Conservation (phyloP, 2,797 vertebrate genomes). For the Botia almorhae region DNA sequence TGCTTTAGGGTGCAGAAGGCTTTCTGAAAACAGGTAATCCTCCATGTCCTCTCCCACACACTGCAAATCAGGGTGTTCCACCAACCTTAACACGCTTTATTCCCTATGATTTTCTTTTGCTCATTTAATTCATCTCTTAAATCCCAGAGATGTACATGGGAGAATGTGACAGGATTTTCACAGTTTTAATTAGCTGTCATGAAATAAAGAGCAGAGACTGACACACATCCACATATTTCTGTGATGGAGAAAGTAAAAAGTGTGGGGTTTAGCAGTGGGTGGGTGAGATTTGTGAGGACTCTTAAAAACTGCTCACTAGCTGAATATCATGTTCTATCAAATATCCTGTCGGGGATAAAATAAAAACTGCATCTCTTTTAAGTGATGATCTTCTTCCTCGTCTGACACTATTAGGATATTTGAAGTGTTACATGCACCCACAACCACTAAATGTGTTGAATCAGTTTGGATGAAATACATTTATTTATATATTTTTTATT, state of each 20-base stretch:
- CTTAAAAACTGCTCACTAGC: not conserved
- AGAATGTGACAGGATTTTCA: slow-evolving; percentile 14
- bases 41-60: slow-evolving; percentile 1
- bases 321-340: not conserved
- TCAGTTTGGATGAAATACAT: slow-evolving; percentile 17
- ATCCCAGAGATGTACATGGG: not conserved
- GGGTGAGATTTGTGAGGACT: not conserved
- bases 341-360: slow-evolving; percentile 13
- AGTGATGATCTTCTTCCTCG: slow-evolving; percentile 44
- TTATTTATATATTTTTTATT: slow-evolving; percentile 10
- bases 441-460: slow-evolving; percentile 33
- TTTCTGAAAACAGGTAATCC: slow-evolving; percentile 3
- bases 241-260: not conserved
- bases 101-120: not conserved
- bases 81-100: not conserved
- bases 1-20: not conserved
- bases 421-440: slow-evolving; percentile 44
- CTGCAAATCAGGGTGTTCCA: slow-evolving; percentile 6
- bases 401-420: slow-evolving; percentile 54
- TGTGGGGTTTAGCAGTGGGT: not conserved
- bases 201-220: not conserved
- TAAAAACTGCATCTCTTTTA: slow-evolving; percentile 23
- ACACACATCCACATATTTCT: not conserved
- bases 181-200: slow-evolving; percentile 10
- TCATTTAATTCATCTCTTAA: not conserved